These are phyloP conservation scores for Corapipo altera DNA, from an alignment of 2,113 vertebrate genomes.

Conservation along the genomic window DNA sequence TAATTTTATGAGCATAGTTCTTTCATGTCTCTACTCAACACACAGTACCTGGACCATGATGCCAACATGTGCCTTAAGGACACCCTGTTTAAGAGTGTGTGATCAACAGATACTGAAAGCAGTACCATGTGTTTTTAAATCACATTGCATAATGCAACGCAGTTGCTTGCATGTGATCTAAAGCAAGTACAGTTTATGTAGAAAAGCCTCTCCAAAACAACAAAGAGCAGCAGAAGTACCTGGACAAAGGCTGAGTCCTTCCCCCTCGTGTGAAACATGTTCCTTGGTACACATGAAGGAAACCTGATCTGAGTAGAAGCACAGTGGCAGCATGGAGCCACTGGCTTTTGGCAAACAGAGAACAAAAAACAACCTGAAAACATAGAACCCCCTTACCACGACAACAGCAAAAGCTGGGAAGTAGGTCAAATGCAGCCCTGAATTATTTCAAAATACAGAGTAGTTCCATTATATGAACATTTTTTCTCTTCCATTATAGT, in stretches of 20 bases:
- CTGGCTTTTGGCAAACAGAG: not conserved
- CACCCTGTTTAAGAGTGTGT: not conserved
- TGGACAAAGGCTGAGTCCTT: not conserved
- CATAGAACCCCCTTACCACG: fast-evolving
- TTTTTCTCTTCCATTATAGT: not conserved
- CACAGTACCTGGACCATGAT: not conserved
- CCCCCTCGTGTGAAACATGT: not conserved
- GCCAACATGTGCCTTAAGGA: not conserved
- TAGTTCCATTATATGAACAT: not conserved
- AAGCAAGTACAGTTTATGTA: not conserved
- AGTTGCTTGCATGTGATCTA: not conserved
- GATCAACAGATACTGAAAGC: not conserved
- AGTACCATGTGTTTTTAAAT: not conserved
- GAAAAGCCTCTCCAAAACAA: not conserved
- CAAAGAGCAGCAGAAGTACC: not conserved
- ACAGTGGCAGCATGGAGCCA: not conserved
- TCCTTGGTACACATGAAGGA: not conserved
- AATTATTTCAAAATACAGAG: not conserved
- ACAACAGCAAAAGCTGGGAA: not conserved
- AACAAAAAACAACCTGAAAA: not conserved
- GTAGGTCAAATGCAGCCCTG: not conserved
- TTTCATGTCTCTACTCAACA: not conserved
- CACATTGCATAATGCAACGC: not conserved
- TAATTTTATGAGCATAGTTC: not conserved
- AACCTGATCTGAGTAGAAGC: not conserved